phyloP scores from a whole-genome alignment of 2,113 vertebrate genomes.

The Cyphomyrus plagiostoma region DNA sequence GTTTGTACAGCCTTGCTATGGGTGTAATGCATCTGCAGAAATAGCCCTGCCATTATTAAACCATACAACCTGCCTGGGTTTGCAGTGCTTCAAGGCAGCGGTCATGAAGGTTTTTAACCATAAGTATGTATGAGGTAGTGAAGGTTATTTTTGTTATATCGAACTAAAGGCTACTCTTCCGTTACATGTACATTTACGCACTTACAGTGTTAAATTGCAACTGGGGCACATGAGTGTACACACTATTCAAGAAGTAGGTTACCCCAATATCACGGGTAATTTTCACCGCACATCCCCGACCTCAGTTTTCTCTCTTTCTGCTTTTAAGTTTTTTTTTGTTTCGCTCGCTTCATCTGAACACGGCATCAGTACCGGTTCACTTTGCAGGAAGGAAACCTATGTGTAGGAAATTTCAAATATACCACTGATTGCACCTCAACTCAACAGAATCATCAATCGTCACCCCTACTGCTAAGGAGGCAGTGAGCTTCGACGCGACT shows the following conservation, averaged over 20 bases:
- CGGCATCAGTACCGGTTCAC: not conserved
- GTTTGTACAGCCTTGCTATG: not conserved
- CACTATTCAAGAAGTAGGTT: not conserved
- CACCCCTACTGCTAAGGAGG: not conserved
- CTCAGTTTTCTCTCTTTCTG: not conserved
- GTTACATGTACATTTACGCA: not conserved
- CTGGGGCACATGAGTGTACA: not conserved
- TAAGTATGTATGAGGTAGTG: not conserved
- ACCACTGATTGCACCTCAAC: not conserved
- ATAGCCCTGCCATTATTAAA: not conserved
- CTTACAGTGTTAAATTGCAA: not conserved
- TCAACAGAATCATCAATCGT: not conserved
- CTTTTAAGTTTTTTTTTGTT: not conserved
- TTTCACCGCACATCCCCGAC: not conserved
- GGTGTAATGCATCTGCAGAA: not conserved
- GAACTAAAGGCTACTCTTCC: not conserved
- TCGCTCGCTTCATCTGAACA: not conserved
- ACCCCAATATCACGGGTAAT: not conserved
- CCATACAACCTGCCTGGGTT: not conserved
- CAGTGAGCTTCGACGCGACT: not conserved
- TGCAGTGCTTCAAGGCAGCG: not conserved
- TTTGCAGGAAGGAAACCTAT: not conserved
- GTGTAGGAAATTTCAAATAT: not conserved
- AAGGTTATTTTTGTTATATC: not conserved
- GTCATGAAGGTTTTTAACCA: not conserved